Evolutionary conservation across 2,797 vertebrate genomes (phyloP).

Genomic region (Distichodus sexfasciatus): DNA sequence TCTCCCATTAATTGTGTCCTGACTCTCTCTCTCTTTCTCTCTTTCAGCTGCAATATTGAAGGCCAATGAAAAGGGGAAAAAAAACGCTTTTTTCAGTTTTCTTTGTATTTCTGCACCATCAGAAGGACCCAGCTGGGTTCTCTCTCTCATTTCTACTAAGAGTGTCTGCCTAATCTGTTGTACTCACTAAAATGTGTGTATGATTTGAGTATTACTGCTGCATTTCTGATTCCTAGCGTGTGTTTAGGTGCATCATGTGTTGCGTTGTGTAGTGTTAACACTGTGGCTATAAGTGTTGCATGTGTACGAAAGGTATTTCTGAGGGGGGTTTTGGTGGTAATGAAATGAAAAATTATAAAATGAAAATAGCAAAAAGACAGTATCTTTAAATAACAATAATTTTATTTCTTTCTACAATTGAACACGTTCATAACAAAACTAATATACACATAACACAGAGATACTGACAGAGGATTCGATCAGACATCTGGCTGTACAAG

Average conservation of each 20-base stretch:
- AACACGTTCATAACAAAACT: slow-evolving; percentile 40
- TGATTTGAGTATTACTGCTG: background rate
- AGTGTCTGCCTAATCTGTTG: background rate
- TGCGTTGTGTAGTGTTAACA: background rate
- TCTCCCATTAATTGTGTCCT: slow-evolving; percentile 44
- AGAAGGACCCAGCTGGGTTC: slow-evolving; percentile 49
- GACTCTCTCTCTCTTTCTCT: slow-evolving; percentile 37
- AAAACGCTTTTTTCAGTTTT: slow-evolving; percentile 24
- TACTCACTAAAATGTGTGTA: background rate
- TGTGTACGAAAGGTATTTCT: background rate
- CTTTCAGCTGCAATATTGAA: slow-evolving; percentile 43
- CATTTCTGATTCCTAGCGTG: background rate
- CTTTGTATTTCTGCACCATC: slow-evolving; percentile 35
- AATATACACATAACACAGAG: slow-evolving; percentile 30
- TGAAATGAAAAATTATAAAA: background rate
- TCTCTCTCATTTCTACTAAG: slow-evolving; percentile 9
- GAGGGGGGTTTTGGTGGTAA: background rate
- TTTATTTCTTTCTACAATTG: slow-evolving; percentile 50
- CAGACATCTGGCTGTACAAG: slow-evolving; percentile 31
- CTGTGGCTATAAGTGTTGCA: background rate
- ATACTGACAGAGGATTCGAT: slow-evolving; percentile 22
- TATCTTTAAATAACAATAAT: slow-evolving; percentile 41
- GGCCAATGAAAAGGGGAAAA: slow-evolving; percentile 32
- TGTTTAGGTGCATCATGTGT: no score
- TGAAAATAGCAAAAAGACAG: background rate